Conservation (phyloP, 2,113 vertebrate species). For the Macrotis lagotis region DNA sequence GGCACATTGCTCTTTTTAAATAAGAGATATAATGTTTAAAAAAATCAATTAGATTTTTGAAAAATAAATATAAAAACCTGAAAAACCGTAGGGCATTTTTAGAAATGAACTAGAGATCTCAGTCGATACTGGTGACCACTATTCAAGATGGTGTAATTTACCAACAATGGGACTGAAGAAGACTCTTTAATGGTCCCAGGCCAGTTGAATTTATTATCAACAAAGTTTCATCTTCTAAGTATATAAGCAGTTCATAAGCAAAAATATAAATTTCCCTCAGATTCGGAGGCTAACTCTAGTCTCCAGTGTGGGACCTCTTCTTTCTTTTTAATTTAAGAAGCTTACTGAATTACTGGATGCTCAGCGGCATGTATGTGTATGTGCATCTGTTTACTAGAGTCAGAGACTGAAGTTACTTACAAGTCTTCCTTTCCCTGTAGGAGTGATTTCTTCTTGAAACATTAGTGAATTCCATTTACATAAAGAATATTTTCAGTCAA, state of each 20-base stretch:
- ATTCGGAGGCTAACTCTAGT: background rate
- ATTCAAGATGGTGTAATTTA: background rate
- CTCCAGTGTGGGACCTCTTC: background rate
- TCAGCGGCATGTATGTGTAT: background rate
- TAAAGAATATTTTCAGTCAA: slow-evolving; percentile 57
- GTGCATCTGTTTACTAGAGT: slow-evolving; percentile 34
- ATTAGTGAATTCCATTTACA: slow-evolving; percentile 12
- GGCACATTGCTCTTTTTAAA: background rate
- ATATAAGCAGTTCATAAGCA: background rate
- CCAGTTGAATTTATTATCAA: slow-evolving; percentile 28
- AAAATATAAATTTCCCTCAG: slow-evolving; percentile 45
- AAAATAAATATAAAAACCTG: too few species aligned
- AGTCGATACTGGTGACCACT: background rate
- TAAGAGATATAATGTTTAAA: background rate
- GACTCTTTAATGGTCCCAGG: slow-evolving; percentile 8
- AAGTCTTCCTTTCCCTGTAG: slow-evolving; percentile 38
- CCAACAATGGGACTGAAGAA: slow-evolving; percentile 41
- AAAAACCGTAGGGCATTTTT: background rate
- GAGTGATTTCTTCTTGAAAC: slow-evolving; percentile 63
- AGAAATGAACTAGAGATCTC: background rate
- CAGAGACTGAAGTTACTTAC: slow-evolving; percentile 35
- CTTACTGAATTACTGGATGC: slow-evolving; percentile 14
- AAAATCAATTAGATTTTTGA: background rate
- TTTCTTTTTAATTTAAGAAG: slow-evolving; percentile 57
- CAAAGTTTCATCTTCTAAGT: slow-evolving; percentile 16